phyloP scores from a whole-genome alignment of 2,113 vertebrate species.

The Herpailurus yagouaroundi region DNA sequence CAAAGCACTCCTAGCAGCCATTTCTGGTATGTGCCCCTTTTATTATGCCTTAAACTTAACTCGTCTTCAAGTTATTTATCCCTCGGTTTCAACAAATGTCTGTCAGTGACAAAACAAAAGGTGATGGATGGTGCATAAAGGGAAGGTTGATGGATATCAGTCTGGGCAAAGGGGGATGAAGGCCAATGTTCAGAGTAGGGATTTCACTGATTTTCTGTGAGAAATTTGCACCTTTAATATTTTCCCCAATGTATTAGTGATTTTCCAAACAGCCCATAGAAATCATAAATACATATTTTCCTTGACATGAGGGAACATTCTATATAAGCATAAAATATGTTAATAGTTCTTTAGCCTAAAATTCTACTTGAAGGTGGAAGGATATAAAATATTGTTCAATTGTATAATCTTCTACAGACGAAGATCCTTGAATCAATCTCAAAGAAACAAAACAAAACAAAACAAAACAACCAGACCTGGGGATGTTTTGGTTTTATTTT shows the following conservation, averaged over 20 bases:
- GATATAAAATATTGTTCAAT: neutral
- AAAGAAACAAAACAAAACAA: neutral
- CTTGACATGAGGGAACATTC: neutral
- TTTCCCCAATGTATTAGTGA: neutral
- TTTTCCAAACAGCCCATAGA: neutral
- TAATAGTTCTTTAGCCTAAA: neutral
- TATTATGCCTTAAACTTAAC: neutral
- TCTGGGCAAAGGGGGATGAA: neutral
- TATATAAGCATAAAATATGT: neutral
- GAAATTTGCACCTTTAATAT: neutral
- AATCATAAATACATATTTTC: neutral
- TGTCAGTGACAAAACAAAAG: neutral
- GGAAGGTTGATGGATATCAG: neutral
- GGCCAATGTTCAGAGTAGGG: neutral
- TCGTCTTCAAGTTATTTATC: neutral
- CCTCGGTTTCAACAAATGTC: neutral
- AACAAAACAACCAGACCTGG: neutral
- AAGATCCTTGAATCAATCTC: neutral
- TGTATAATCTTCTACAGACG: neutral
- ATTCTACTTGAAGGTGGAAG: neutral
- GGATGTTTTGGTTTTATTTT: slow-evolving; percentile 19
- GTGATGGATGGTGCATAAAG: neutral
- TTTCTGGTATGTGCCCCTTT: neutral
- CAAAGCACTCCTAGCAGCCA: neutral
- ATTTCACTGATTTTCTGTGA: neutral